Conservation (phyloP, 1,140 invertebrate species). For the Drosophila punjabiensis region DNA sequence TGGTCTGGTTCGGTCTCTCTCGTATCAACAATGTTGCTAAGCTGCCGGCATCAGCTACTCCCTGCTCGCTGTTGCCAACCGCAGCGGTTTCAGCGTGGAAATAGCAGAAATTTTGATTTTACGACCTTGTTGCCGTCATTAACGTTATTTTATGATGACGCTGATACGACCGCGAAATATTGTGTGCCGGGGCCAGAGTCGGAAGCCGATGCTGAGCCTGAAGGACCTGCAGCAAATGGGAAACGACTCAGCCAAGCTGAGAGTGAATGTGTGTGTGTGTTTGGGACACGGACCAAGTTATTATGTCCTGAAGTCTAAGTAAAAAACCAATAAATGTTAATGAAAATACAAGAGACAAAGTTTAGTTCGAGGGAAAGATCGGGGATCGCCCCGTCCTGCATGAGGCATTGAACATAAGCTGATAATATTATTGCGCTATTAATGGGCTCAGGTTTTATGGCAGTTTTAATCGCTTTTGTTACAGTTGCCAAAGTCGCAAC, state of each 20-base stretch:
- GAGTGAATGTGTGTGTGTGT: neutral
- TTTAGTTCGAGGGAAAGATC: slow-evolving; percentile 50
- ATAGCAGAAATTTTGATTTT: slow-evolving; percentile 84
- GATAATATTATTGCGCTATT: slow-evolving; percentile 84
- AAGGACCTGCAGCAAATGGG: slow-evolving; percentile 53
- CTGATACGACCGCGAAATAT: slow-evolving; percentile 83
- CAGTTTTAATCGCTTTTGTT: slow-evolving; percentile 84
- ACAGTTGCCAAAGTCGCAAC: slow-evolving; percentile 79
- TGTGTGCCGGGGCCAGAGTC: slow-evolving; percentile 42
- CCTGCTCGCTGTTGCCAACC: slow-evolving; percentile 36
- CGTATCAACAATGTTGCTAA: slow-evolving; percentile 63
- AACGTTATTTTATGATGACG: slow-evolving; percentile 85
- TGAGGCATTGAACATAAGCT: slow-evolving; percentile 80
- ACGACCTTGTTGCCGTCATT: slow-evolving; percentile 83
- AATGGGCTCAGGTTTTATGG: slow-evolving; percentile 82
- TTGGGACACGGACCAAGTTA: slow-evolving; percentile 42
- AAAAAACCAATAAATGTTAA: slow-evolving; percentile 84
- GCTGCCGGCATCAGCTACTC: slow-evolving; percentile 40
- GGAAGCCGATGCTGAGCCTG: slow-evolving; percentile 6
- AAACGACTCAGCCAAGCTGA: slow-evolving; percentile 4
- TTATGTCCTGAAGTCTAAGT: slow-evolving; percentile 76
- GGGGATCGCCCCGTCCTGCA: slow-evolving; percentile 32
- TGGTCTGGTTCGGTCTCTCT: slow-evolving; percentile 12
- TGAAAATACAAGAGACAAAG: slow-evolving; percentile 83
- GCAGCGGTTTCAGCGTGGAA: slow-evolving; percentile 72